A percentile compares a stretch with the other conserved stretches of the same genome.
phyloP scores from a whole-genome alignment of 1,140 invertebrate species.

The Drosophila athabasca region DNA sequence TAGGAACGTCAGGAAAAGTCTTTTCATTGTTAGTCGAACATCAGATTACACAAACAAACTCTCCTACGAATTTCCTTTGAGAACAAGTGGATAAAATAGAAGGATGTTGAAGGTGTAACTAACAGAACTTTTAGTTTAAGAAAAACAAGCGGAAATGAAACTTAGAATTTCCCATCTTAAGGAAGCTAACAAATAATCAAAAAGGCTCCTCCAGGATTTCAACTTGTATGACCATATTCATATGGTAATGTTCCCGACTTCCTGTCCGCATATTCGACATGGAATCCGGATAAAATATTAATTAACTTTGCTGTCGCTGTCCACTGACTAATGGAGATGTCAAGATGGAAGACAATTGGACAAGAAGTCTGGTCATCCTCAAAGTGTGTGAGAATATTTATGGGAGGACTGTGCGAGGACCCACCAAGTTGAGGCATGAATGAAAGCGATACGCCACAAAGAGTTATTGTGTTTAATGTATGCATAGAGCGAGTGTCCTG shows the following conservation, averaged over 20 bases:
- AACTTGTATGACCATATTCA: background rate
- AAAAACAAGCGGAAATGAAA: too few species aligned
- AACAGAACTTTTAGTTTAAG: too few species aligned
- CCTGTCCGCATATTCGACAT: constrained; percentile 8
- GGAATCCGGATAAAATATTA: constrained; percentile 21
- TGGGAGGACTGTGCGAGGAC: constrained; percentile 30
- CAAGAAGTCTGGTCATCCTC: too few species aligned
- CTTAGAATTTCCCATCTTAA: too few species aligned
- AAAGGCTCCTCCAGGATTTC: too few species aligned
- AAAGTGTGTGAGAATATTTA: constrained; percentile 39
- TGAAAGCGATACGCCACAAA: constrained; percentile 53
- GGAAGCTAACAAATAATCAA: too few species aligned
- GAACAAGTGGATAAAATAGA: too few species aligned
- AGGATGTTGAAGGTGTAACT: too few species aligned
- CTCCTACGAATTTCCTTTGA: too few species aligned
- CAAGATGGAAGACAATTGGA: background rate
- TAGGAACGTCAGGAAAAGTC: too few species aligned
- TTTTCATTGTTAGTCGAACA: too few species aligned
- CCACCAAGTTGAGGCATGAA: constrained; percentile 58
- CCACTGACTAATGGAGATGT: constrained; percentile 30
- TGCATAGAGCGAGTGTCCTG: constrained; percentile 34
- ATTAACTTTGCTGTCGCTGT: constrained; percentile 23
- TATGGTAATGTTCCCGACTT: constrained; percentile 20
- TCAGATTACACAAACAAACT: too few species aligned
- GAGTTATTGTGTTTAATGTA: constrained; percentile 77